Conservation (phyloP, 2,113 vertebrate genomes). For the Malaclemys terrapin region DNA sequence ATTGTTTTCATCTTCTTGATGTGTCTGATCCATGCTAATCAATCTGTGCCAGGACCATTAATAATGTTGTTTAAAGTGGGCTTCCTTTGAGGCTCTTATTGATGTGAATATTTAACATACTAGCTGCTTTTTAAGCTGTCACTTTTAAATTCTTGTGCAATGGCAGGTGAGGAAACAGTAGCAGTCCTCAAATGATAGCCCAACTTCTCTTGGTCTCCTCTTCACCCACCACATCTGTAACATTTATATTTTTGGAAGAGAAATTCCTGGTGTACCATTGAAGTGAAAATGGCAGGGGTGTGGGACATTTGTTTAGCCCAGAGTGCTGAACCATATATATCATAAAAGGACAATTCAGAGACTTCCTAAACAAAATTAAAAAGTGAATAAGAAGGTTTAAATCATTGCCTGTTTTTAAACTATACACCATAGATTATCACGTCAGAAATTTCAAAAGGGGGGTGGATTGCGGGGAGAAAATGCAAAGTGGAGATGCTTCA, state of each 20-base stretch:
- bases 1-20: constrained; percentile 9
- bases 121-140: constrained; percentile 25
- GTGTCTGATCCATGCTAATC: not conserved
- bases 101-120: constrained; percentile 40
- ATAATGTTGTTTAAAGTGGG: not conserved
- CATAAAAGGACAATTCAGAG: constrained; percentile 13
- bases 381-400: not conserved
- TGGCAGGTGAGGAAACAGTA: not conserved
- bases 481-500: not conserved
- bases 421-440: rapidly evolving
- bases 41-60: constrained; percentile 29
- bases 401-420: not conserved
- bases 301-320: not conserved
- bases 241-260: not conserved
- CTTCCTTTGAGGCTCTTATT: not conserved
- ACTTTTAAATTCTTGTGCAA: constrained; percentile 22
- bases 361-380: not conserved
- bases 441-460: not conserved
- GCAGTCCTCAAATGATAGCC: not conserved
- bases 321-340: not conserved
- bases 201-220: constrained; percentile 26
- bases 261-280: constrained; percentile 4
- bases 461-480: not conserved
- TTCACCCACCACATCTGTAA: not conserved
- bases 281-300: constrained; percentile 26